A percentile compares a stretch with the other conserved stretches of the same genome.
Conservation (phyloP, 2,888 invertebrate genomes). For the Ornithoptera alexandrae region DNA sequence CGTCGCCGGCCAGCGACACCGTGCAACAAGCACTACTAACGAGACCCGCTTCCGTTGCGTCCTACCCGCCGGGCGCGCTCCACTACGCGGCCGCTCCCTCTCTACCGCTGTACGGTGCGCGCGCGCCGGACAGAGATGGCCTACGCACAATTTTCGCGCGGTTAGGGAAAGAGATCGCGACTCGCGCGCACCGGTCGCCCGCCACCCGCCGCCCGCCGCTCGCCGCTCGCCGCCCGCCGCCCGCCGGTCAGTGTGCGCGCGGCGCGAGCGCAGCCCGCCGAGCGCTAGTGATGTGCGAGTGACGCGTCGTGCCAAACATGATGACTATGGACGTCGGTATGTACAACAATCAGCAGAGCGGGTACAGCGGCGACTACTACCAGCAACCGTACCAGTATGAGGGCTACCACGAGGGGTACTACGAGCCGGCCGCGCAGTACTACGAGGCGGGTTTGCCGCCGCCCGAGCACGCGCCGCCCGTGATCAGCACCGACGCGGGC, state of each 20-base stretch:
- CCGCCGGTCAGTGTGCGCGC: conserved; percentile 60
- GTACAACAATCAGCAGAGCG: conserved; percentile 85
- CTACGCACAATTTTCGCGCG: conserved; percentile 58
- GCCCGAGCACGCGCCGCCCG: conserved; percentile 77
- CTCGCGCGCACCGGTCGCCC: conserved; percentile 36
- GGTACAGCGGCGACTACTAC: conserved; percentile 76
- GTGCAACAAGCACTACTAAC: conserved; percentile 43
- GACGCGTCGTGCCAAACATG: conserved; percentile 76
- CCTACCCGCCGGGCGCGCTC: conserved; percentile 58
- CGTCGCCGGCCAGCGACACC: conserved; percentile 49
- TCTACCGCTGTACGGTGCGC: conserved; percentile 41
- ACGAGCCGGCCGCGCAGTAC: conserved; percentile 73
- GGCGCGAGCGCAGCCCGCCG: conserved; percentile 57
- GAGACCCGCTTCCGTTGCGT: conserved; percentile 38
- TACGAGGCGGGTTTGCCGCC: conserved; percentile 73
- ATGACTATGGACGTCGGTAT: conserved; percentile 92
- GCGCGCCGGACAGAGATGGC: conserved; percentile 56
- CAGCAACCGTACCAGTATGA: conserved; percentile 74
- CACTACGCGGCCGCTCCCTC: conserved; percentile 51
- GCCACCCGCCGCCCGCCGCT: conserved; percentile 23
- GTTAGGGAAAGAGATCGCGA: conserved; percentile 56
- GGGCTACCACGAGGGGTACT: conserved; percentile 71
- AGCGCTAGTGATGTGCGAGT: conserved; percentile 68
- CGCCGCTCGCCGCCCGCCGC: too few relatives aligned
- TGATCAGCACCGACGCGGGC: conserved; percentile 91